Conservation (phyloP, 2,888 invertebrate genomes). For the Stenotaenia linearis region DNA sequence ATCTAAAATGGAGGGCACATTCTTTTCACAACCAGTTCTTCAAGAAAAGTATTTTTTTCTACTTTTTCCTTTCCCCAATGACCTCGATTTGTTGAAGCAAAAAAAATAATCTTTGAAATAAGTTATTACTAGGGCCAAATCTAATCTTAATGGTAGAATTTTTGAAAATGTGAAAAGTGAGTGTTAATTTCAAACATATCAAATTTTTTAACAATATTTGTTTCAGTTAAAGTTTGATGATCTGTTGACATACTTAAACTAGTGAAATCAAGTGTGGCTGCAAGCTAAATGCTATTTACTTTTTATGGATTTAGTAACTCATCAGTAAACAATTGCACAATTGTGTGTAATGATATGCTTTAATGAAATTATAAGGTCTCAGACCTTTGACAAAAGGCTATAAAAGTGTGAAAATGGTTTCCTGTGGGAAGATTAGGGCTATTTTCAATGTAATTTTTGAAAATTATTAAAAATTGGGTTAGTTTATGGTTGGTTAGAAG, state of each 20-base stretch:
- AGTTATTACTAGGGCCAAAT: background rate
- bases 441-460: too few relatives aligned
- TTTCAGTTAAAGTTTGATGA: too few relatives aligned
- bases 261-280: background rate
- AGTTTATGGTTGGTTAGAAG: too few relatives aligned
- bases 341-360: constrained; percentile 11
- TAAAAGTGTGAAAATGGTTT: background rate
- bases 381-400: background rate
- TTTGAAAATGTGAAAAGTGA: too few relatives aligned
- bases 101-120: background rate
- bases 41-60: background rate
- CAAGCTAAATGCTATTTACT: background rate
- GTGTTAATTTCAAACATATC: too few relatives aligned
- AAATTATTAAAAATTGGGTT: too few relatives aligned
- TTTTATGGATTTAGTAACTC: background rate
- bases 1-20: background rate
- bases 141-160: too few relatives aligned
- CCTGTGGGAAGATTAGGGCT: background rate
- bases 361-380: background rate
- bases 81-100: background rate
- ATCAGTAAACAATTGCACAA: background rate
- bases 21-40: background rate
- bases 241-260: background rate
- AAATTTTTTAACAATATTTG: too few relatives aligned
- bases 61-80: constrained; percentile 5